phyloP scores from a whole-genome alignment of 2,113 vertebrate species.

The Eubucco bourcierii region DNA sequence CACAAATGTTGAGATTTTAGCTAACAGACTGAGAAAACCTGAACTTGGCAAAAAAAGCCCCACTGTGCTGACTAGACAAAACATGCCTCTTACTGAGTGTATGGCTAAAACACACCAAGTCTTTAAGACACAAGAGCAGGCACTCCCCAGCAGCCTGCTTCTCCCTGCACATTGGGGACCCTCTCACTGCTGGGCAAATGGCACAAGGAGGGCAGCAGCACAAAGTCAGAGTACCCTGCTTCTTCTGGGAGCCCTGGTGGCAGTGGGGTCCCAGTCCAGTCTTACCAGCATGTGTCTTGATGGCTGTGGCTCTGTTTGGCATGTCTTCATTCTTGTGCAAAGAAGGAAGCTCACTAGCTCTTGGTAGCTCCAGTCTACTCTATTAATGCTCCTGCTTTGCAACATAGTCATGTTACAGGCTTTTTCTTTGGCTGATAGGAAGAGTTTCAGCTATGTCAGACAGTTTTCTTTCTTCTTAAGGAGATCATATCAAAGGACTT shows the following conservation, averaged over 20 bases:
- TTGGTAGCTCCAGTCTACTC: not conserved
- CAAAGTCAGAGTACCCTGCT: fast-evolving
- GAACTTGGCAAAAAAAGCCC: not conserved
- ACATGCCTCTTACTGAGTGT: not conserved
- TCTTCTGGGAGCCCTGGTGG: not conserved
- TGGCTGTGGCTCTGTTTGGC: not conserved
- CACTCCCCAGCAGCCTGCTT: fast-evolving
- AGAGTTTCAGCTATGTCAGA: not conserved
- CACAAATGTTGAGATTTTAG: not conserved
- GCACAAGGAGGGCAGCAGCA: not conserved
- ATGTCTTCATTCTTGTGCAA: not conserved
- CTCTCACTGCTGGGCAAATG: not conserved
- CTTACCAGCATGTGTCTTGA: not conserved
- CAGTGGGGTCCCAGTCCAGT: not conserved
- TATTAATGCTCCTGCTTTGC: not conserved
- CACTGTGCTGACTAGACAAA: not conserved
- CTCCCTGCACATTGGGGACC: not conserved
- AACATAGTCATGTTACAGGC: fast-evolving
- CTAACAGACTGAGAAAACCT: not conserved
- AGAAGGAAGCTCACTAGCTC: not conserved
- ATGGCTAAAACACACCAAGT: not conserved
- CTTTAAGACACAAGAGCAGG: not conserved
- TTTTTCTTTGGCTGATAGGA: not conserved
- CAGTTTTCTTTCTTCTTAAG: not conserved
- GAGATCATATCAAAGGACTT: not conserved